Percentiles rank a stretch among this genome's conserved stretches.
These are phyloP conservation scores for Empidonax alnorum DNA, from an alignment of 2,113 vertebrate species.

Conservation along the genomic window DNA sequence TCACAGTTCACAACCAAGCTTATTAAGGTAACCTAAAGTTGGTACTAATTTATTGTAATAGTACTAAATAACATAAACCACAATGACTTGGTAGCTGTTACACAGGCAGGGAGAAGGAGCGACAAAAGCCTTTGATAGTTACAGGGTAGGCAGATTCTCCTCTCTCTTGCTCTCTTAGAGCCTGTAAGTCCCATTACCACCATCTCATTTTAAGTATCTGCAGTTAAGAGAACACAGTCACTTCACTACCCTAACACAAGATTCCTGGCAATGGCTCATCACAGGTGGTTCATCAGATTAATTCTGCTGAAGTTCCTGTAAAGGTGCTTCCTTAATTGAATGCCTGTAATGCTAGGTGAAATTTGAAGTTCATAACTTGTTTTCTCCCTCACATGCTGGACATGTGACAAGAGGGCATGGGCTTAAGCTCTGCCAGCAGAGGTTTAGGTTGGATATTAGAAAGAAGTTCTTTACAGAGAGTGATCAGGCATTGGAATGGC, in stretches of 20 bases:
- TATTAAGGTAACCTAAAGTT: background rate
- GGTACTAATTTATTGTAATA: background rate
- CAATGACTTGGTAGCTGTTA: background rate
- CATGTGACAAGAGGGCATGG: too few species aligned
- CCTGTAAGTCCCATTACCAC: background rate
- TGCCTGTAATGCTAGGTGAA: background rate
- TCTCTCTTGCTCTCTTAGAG: background rate
- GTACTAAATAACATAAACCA: background rate
- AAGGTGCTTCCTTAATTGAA: background rate
- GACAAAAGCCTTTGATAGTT: background rate
- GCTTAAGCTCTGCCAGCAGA: too few species aligned
- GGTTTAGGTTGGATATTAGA: too few species aligned
- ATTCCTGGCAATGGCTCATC: background rate
- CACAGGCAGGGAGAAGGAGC: rapidly evolving
- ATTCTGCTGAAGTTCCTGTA: background rate
- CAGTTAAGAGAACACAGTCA: background rate
- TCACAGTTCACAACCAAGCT: background rate
- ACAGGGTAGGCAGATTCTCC: background rate
- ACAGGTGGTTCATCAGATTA: background rate
- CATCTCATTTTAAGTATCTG: background rate
- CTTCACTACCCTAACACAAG: background rate
- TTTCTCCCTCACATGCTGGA: background rate
- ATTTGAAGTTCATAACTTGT: background rate
- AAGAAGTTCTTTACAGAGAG: too few species aligned
- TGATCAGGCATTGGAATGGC: too few species aligned